Conservation (phyloP, 2,888 invertebrate species). For the Campoplex nolae region DNA sequence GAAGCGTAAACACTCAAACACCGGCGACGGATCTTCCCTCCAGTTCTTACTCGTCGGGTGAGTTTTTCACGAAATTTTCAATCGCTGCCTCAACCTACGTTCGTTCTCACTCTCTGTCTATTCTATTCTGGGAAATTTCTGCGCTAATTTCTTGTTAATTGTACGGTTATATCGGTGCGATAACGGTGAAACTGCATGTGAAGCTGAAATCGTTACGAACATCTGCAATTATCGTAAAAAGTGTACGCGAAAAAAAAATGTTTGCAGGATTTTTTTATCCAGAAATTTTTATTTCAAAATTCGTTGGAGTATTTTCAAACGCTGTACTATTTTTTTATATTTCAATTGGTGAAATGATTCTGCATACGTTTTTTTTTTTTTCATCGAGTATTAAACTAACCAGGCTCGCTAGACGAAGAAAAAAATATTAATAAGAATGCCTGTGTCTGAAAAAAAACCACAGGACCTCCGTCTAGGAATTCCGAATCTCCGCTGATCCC, state of each 20-base stretch:
- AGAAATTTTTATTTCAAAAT: background rate
- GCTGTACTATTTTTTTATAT: background rate
- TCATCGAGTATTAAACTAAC: slow-evolving; percentile 31
- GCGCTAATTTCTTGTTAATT: slow-evolving; percentile 19
- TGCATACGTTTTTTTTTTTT: background rate
- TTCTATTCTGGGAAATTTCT: slow-evolving; percentile 44
- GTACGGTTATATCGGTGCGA: background rate
- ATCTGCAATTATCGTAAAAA: background rate
- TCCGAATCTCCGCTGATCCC: slow-evolving; percentile 89
- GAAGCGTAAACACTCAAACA: slow-evolving; percentile 94
- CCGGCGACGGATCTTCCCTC: slow-evolving; percentile 90
- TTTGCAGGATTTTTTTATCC: background rate
- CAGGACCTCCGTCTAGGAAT: slow-evolving; percentile 88
- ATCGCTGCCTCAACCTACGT: background rate
- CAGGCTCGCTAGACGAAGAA: slow-evolving; percentile 26
- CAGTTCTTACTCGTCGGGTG: slow-evolving; percentile 90
- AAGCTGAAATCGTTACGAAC: slow-evolving; percentile 3
- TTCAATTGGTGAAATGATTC: background rate
- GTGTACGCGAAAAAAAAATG: background rate
- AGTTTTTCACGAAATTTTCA: slow-evolving; percentile 61
- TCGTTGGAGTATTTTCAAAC: background rate
- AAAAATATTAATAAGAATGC: slow-evolving; percentile 71
- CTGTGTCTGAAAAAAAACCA: slow-evolving; percentile 76
- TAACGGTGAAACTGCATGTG: slow-evolving; percentile 27
- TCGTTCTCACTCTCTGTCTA: slow-evolving; percentile 42